Base-by-base conservation (phyloP, 2,888 invertebrate species). In the Adelognathus sp. region DNA sequence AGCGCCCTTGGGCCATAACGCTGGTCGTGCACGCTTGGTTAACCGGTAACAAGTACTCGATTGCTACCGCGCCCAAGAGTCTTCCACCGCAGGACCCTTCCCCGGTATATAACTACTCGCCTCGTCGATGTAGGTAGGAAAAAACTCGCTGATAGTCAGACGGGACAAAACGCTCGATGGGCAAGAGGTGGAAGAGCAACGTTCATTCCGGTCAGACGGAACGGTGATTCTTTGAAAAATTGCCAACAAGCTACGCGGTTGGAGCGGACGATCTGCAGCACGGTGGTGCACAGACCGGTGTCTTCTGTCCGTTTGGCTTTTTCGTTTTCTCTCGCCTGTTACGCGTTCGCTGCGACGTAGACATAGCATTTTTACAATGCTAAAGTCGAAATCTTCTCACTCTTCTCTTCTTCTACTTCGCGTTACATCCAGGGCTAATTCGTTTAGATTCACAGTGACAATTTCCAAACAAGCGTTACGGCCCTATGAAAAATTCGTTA, bases 171-270 rank as follows among this genome's bases (percentile, higher is more conserved):
- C 11, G 46, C n/a, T n/a, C n/a, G n/a, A 36, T 14, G 52, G 66
- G 16, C 9, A 36, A 52, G 61, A 61, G 54, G 56, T 21, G 67
- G 75, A 66, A 52, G 66, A 52, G 36, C 52, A 66, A 70, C 82
- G 83, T 86, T 84, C 88, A 84, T 87, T 88, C 88, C 86, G 88
- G 86, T 87, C 86, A 85, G 87, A 87, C 83, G 83, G 82, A 81
- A 83, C 85, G 84, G 84, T 88, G 88, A 88, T 88, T 88, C 88
- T 83, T 87, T 88, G 88, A 88, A 87, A 88, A 88, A 86, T 87
- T 87, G 88, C 88, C 88, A 88, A 87, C 86, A 86, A 86, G 80
- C 81, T 80, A 63, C 71, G 52, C 54, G 33, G 27, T 44, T 11
- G 11, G 44, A 14, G 2, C 4, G 33, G 9, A 14, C 11, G 67